Evolutionary conservation across 2,113 vertebrate genomes (phyloP).

Genomic region (Ursus arctos): DNA sequence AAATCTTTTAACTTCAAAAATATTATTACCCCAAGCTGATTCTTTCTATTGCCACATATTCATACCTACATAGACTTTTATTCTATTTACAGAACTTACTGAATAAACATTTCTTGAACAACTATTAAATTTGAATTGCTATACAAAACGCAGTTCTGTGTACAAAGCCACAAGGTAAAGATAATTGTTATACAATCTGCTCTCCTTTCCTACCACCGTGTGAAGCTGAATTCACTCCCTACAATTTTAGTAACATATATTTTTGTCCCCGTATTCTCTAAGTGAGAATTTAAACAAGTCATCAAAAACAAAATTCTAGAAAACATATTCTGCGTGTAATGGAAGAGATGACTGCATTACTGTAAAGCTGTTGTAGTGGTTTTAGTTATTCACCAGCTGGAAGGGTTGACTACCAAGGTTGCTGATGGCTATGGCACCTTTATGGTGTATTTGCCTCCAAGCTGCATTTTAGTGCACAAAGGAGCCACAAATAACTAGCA

Average conservation of each 20-base stretch:
- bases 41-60: background rate
- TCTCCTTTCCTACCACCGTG: background rate
- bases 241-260: background rate
- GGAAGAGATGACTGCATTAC: background rate
- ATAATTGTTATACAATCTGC: background rate
- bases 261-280: background rate
- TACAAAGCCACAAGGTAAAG: background rate
- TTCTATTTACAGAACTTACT: background rate
- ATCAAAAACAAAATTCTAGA: conserved; percentile 1
- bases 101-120: conserved; percentile 31
- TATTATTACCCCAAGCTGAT: background rate
- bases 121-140: conserved; percentile 12
- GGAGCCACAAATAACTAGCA: conserved; percentile 72
- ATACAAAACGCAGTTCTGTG: background rate
- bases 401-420: conserved; percentile 60
- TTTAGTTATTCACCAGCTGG: conserved; percentile 65
- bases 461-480: conserved; percentile 55
- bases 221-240: background rate
- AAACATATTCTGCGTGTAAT: background rate
- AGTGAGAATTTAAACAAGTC: conserved; percentile 23
- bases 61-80: background rate
- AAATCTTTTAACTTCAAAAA: background rate
- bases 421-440: conserved; percentile 48
- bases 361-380: background rate
- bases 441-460: conserved; percentile 55